These are phyloP conservation scores for Galago senegalensis DNA, from an alignment of 2,797 vertebrate genomes.

Conservation along the genomic window DNA sequence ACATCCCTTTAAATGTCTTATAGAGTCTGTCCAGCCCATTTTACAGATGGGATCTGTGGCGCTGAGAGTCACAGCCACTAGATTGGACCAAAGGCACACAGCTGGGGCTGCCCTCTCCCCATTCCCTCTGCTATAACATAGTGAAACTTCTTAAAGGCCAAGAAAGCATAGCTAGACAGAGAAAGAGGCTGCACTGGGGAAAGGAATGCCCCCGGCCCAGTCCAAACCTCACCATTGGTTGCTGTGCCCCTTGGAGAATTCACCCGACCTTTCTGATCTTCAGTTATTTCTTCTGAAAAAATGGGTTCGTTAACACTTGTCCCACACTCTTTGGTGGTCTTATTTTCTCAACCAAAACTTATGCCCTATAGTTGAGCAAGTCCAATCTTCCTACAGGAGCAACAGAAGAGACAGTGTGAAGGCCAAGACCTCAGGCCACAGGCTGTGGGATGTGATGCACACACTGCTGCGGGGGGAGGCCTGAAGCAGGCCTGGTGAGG, in stretches of 20 bases:
- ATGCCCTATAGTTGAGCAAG: neutral
- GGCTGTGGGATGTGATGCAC: neutral
- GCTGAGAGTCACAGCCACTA: neutral
- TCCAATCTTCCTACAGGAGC: neutral
- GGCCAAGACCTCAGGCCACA: rapidly evolving
- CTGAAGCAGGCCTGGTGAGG: neutral
- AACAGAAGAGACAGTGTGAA: neutral
- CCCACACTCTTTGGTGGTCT: neutral
- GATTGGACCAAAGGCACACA: neutral
- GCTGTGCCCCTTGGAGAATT: neutral
- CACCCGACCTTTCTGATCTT: neutral
- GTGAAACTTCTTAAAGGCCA: neutral
- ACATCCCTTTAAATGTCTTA: neutral
- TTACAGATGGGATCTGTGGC: neutral
- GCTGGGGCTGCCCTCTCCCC: neutral
- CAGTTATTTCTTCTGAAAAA: neutral
- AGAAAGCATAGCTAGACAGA: neutral
- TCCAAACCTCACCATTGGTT: neutral
- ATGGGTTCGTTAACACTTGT: neutral
- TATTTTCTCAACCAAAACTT: neutral
- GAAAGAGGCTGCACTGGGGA: neutral
- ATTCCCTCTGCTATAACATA: neutral
- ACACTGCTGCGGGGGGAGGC: no score
- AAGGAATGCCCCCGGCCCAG: neutral
- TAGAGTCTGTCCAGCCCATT: neutral